Conservation (phyloP, 2,888 invertebrate species). For the Acanthosepion pharaonis region DNA sequence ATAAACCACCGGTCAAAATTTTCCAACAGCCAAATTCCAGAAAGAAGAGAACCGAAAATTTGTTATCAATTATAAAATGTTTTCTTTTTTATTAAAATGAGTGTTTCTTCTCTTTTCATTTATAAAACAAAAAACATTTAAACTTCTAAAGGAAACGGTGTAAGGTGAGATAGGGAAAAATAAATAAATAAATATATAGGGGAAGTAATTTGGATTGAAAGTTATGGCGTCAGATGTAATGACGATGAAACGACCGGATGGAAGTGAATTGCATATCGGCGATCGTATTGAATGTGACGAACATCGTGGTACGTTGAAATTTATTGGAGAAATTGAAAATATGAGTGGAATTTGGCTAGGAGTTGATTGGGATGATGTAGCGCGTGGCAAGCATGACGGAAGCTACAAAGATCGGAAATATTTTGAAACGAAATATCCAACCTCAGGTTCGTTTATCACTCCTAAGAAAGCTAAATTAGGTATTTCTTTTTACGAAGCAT, state of each 20-base stretch:
- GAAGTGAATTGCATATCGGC: conserved; percentile 71
- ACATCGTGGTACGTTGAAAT: conserved; percentile 81
- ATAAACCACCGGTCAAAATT: neutral
- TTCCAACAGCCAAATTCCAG: neutral
- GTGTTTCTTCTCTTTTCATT: neutral
- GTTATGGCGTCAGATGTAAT: neutral
- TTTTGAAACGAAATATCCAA: conserved; percentile 83
- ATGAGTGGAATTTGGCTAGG: conserved; percentile 86
- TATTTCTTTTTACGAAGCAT: conserved; percentile 83
- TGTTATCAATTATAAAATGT: neutral
- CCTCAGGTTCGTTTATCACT: conserved; percentile 90
- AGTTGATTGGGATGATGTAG: conserved; percentile 95
- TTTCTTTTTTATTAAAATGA: neutral
- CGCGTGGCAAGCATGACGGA: conserved; percentile 94
- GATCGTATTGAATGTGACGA: conserved; percentile 77
- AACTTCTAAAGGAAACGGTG: neutral
- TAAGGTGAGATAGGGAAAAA: neutral
- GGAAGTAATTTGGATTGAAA: neutral
- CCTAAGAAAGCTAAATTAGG: conserved; percentile 86
- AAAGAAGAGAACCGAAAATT: neutral
- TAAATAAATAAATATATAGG: neutral
- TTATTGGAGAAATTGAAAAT: conserved; percentile 83
- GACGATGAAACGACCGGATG: conserved; percentile 57
- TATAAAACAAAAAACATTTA: neutral
- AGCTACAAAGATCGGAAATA: conserved; percentile 86